Evolutionary conservation across 2,888 invertebrate genomes (phyloP), one percentile per base, ranked within the genome.

Genomic region (Pristionchus mayeri): DNA sequence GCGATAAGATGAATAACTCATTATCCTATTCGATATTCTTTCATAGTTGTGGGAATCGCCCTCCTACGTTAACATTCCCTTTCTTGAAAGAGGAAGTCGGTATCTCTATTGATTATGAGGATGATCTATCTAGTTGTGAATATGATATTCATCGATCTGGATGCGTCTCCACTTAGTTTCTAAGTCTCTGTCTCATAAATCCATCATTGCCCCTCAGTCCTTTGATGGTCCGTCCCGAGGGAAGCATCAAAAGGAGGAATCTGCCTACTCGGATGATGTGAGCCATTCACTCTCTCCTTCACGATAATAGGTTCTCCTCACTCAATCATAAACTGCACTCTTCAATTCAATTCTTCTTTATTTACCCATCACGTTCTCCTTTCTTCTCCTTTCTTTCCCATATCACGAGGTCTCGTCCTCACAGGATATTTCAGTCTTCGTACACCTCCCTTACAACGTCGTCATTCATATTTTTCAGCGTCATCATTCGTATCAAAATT

Each of bases 21-120:
- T 34, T 3, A 63, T 34, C 63, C 16, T 34, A 27, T 63, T 63
- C 34, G 16, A 30, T 60, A 60, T 60, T 27, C 60, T 16, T 27
- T 30, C 63, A 63, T 34, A 63, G 34, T 63, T 63, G 34, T n/a
- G 63, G 27, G 54, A 63, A 24, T 30, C 34, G 27, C 63, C 27
- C 63, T 63, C 63, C 63, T 63, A 63, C 63, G 63, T 63, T n/a
- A 24, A 30, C 16, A 34, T 27, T 63, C 63, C 18, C 34, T 63
- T 34, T 63, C 21, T 30, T 30, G 63, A 11, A 63, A 34, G 30
- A 27, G 63, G 63, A 63, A 63, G 63, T 63, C 24, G 54, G 24
- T 54, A 54, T 27, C 1, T 16, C 9, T 9, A 63, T 11, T 4
- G 63, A 63, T 63, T 6, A 60, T 9, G 24, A 63, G 34, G 7